These are phyloP conservation scores for Synanthedon formicaeformis DNA, from an alignment of 2,888 invertebrate species.

Conservation along the genomic window DNA sequence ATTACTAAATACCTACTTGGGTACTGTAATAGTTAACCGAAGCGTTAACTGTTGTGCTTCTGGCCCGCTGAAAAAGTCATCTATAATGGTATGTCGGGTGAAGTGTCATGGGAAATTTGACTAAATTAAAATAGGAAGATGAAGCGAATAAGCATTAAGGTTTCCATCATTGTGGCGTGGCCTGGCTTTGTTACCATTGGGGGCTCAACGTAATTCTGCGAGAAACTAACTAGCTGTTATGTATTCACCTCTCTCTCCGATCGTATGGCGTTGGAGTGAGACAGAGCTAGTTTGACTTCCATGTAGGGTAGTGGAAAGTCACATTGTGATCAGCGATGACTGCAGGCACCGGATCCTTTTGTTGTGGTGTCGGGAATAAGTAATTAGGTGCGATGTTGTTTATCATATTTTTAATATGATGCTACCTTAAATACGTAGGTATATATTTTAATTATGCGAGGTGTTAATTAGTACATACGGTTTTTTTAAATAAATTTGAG, in stretches of 20 bases:
- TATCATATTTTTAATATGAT: constrained; percentile 7
- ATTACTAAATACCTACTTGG: no score
- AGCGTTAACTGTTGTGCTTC: constrained; percentile 2
- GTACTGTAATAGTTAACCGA: background rate
- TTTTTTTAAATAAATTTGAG: no score
- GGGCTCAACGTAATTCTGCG: constrained; percentile 20
- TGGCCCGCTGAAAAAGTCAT: constrained; percentile 23
- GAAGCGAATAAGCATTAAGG: constrained; percentile 59
- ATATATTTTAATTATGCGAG: background rate
- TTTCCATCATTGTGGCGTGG: constrained; percentile 40
- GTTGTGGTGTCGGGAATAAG: constrained; percentile 49
- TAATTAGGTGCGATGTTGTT: constrained; percentile 55
- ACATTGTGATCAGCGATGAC: constrained; percentile 21
- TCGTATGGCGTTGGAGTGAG: constrained; percentile 4
- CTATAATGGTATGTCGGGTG: constrained; percentile 49
- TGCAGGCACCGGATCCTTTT: constrained; percentile 40
- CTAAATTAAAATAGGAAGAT: constrained; percentile 72
- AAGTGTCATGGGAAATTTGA: constrained; percentile 72
- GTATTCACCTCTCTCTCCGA: background rate
- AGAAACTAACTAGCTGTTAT: constrained; percentile 49
- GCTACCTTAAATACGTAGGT: background rate
- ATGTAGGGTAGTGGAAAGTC: constrained; percentile 19
- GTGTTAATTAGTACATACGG: background rate
- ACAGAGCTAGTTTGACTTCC: constrained; percentile 8
- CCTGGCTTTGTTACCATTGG: constrained; percentile 47